Evolutionary conservation across 2,888 invertebrate species (phyloP).

Genomic region (Falcaria lacertinaria): DNA sequence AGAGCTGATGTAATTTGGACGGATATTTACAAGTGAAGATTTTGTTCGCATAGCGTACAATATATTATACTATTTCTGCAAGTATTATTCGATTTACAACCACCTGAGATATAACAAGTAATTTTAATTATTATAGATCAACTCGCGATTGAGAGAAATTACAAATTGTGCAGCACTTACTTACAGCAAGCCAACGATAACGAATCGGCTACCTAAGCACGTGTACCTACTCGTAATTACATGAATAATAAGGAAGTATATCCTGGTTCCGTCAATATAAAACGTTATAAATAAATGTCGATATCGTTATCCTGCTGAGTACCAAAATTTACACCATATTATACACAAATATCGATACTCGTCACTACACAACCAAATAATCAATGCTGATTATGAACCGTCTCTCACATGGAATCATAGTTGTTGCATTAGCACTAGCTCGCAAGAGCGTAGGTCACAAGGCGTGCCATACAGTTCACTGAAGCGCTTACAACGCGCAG

Average conservation of each 20-base stretch:
- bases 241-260: neutral
- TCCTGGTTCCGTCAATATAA: neutral
- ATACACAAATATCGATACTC: neutral
- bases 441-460: constrained; percentile 5
- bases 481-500: constrained; percentile 65
- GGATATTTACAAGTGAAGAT: neutral
- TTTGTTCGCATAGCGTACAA: neutral
- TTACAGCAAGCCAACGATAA: neutral
- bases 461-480: constrained; percentile 25
- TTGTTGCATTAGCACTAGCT: too few relatives aligned
- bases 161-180: constrained; percentile 6
- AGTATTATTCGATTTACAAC: neutral
- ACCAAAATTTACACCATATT: neutral
- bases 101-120: neutral
- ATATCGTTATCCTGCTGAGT: neutral
- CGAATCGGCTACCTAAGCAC: neutral
- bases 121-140: neutral
- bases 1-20: neutral
- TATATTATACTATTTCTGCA: neutral
- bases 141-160: constrained; percentile 1
- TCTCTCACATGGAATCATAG: too few relatives aligned
- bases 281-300: neutral
- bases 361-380: neutral
- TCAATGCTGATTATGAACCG: neutral
- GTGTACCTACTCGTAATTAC: too few relatives aligned